Base-by-base conservation (phyloP, 2,797 vertebrate species). In the Myotis daubentonii region DNA sequence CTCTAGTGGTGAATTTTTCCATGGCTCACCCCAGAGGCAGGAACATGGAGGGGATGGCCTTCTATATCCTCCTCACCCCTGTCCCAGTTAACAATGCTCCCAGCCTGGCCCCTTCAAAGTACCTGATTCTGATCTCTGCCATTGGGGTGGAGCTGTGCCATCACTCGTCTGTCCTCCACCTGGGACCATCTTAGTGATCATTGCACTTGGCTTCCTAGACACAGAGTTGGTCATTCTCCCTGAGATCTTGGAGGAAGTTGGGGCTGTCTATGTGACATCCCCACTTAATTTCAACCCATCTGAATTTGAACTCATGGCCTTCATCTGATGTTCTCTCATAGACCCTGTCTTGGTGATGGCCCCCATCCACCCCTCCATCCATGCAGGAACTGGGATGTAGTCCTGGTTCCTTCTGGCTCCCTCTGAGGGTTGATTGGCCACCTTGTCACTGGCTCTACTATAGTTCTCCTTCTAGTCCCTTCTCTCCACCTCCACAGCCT, bases 51-150 rank as follows among this genome's bases (percentile, higher is more conserved):
- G 41, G 41, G 41, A 44, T 44, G 41, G 8, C 36, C 10, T 75
- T 49, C 36, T 20, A 47, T 0, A 55, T 15, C 0, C 16, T 23
- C 20, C 20, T 55, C 22, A 22, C 2, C 10, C 15, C 60, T 0
- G 23, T 30, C 16, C 15, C 30, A 13, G 15, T 3, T 72, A 28
- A 28, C 3, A 25, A 11, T 13, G 74, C 41, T 49, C 3, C 68
- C 68, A n/a, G 60, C 11, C 20, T 28, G 13, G 22, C 33, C 41
- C 51, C 55, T 55, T 93, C 33, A 33, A 10, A 72, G 0, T 93
- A 95, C 93, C 91, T 81, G 65, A 44, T 28, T 66, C n/a, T 81
- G 19, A 15, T 55, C 49, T 62, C 68, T 94, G 72, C 5, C 22
- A 36, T 62, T 96, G 72, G 60, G 68, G 33, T 25, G 89, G 87